A percentile compares a stretch with the other conserved stretches of the same genome.
These are phyloP conservation scores for Tuberolachnus salignus DNA, from an alignment of 2,888 invertebrate genomes.

Conservation along the genomic window DNA sequence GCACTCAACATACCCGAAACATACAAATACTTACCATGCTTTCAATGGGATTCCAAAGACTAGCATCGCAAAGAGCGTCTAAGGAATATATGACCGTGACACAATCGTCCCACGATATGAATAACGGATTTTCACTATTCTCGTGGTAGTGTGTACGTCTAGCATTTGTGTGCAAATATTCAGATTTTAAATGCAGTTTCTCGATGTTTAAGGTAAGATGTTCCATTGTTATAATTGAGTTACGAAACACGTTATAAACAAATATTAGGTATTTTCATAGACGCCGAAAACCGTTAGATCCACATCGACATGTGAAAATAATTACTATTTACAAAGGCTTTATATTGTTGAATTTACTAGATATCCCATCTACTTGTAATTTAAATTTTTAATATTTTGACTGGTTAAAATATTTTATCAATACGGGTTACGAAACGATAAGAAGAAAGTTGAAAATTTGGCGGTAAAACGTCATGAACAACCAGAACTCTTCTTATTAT, in stretches of 20 bases:
- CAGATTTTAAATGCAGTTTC: conserved; percentile 33
- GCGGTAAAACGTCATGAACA: too few species aligned
- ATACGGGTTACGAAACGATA: too few species aligned
- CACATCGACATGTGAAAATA: too few species aligned
- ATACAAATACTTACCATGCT: conserved; percentile 17
- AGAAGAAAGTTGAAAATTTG: too few species aligned
- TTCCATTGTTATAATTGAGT: conserved; percentile 10
- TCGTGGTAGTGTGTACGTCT: conserved; percentile 28
- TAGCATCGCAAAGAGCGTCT: background rate
- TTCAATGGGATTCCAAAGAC: conserved; percentile 32
- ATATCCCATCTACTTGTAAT: too few species aligned
- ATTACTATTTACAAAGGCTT: too few species aligned
- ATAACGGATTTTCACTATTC: background rate
- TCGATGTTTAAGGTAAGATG: conserved; percentile 15
- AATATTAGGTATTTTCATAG: too few species aligned
- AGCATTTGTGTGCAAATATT: conserved; percentile 29
- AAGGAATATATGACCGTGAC: conserved; percentile 27
- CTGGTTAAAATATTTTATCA: too few species aligned
- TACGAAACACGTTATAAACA: background rate
- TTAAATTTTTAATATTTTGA: too few species aligned
- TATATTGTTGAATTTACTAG: too few species aligned
- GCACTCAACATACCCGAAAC: background rate
- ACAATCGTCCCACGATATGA: conserved; percentile 32
- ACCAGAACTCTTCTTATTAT: too few species aligned
- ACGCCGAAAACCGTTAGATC: too few species aligned